phyloP scores from a whole-genome alignment of 2,113 vertebrate genomes.

The Carassius auratus region DNA sequence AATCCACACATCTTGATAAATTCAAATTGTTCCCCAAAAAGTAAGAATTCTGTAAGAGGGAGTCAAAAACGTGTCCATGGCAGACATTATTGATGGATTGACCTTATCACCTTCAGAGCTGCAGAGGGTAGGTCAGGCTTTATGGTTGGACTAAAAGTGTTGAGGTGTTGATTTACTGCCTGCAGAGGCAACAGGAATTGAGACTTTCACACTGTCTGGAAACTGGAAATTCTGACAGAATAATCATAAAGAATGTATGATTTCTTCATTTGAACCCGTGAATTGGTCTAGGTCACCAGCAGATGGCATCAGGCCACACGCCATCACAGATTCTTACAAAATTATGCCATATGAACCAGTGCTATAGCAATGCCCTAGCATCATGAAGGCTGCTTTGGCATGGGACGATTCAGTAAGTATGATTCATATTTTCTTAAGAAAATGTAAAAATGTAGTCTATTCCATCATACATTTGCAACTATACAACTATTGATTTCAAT shows the following conservation, averaged over 20 bases:
- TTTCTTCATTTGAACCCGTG: background rate
- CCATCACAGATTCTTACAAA: no score
- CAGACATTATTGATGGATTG: background rate
- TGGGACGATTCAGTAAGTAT: no score
- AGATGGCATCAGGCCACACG: background rate
- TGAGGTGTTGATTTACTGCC: background rate
- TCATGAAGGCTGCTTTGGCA: no score
- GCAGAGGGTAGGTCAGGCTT: background rate
- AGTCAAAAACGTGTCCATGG: background rate
- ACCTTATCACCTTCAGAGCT: background rate
- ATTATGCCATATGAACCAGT: no score
- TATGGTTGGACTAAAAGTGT: background rate
- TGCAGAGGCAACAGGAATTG: background rate
- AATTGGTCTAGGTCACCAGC: background rate
- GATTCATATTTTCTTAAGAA: no score
- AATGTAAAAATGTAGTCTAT: no score
- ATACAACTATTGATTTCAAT: no score
- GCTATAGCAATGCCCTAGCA: no score
- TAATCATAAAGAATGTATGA: background rate
- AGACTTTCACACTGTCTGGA: background rate
- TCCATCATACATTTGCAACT: no score
- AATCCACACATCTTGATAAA: background rate
- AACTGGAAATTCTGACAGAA: background rate
- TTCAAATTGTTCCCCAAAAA: background rate
- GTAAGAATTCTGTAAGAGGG: background rate